phyloP scores from a whole-genome alignment of 92 coral and sea anemone species.

The Zoanthus sansibaricus region DNA sequence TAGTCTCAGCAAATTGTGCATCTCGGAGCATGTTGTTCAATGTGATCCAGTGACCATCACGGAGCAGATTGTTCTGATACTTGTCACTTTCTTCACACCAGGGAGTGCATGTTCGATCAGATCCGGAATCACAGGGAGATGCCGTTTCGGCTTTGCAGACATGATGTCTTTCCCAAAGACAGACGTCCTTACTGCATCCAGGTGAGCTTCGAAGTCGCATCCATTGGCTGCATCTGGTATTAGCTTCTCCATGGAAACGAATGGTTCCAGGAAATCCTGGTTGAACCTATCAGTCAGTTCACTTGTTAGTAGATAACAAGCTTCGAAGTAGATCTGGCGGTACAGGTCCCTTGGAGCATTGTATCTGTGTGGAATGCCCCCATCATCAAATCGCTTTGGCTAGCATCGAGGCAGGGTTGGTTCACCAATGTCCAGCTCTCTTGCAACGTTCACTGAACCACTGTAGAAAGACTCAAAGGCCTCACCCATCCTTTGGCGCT shows the following conservation, averaged over 20 bases:
- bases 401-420: background rate
- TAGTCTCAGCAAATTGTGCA: background rate
- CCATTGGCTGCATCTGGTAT: background rate
- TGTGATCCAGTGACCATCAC: background rate
- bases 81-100: background rate
- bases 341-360: background rate
- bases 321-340: background rate
- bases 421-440: constrained; percentile 1
- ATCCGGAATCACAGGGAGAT: background rate
- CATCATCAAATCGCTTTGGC: constrained; percentile 2
- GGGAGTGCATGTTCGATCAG: background rate
- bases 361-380: background rate
- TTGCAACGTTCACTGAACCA: background rate
- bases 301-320: background rate
- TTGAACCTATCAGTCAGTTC: background rate
- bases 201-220: background rate
- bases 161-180: background rate
- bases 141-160: background rate
- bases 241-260: background rate
- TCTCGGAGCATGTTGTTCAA: background rate
- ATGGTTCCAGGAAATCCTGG: background rate
- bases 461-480: background rate
- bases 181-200: constrained; percentile 3
- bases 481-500: background rate
- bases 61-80: background rate